Conservation (phyloP, 2,113 vertebrate genomes). For the Capreolus pygargus region DNA sequence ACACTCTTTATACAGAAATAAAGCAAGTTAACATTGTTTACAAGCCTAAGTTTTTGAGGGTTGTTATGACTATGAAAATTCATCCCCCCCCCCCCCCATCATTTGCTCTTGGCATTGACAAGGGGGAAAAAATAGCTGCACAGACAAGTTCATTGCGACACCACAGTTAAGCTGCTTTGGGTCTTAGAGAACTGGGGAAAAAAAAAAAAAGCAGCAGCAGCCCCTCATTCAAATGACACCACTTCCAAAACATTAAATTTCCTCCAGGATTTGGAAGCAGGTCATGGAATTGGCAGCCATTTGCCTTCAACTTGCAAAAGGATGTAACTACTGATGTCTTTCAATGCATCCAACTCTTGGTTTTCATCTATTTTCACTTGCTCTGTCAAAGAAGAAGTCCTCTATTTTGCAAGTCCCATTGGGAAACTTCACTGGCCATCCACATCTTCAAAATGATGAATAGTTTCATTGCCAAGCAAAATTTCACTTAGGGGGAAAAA, state of each 20-base stretch:
- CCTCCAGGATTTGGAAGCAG: neutral
- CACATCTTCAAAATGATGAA: constrained; percentile 28
- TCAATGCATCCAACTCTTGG: neutral
- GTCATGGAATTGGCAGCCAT: neutral
- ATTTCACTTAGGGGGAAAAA: neutral
- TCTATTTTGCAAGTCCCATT: constrained; percentile 20
- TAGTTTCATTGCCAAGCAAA: constrained; percentile 39
- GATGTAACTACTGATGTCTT: neutral
- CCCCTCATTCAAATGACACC: neutral
- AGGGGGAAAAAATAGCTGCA: neutral
- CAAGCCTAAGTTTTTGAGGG: neutral
- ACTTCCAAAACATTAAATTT: neutral
- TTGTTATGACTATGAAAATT: neutral
- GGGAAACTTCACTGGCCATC: neutral
- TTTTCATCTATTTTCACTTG: constrained; percentile 41
- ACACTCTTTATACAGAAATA: neutral
- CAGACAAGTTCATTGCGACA: neutral
- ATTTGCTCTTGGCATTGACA: neutral
- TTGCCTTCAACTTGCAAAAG: neutral
- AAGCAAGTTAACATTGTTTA: neutral
- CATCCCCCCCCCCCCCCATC: neutral
- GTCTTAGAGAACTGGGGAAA: neutral
- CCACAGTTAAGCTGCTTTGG: neutral
- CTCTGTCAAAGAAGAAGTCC: neutral
- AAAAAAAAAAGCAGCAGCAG: neutral